Evolutionary conservation across 2,888 invertebrate genomes (phyloP), one percentile per base, ranked within the genome.

Genomic region (Emmelina monodactyla): DNA sequence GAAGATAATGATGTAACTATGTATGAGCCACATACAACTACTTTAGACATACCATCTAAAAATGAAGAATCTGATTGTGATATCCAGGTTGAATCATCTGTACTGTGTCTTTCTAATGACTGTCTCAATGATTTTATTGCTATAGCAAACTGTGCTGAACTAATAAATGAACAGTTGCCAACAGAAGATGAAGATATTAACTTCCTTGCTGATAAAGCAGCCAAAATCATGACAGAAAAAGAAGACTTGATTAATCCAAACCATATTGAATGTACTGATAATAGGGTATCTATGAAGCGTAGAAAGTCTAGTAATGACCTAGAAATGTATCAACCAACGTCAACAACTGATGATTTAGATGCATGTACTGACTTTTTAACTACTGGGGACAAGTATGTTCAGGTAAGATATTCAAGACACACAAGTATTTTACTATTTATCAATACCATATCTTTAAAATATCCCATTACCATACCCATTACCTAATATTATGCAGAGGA

Each of bases 11-110:
- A 80, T 40, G 57, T 80, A 0, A 80, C 79, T 0, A 79, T 80
- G 80, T 81, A 80, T 2, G 81, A 81, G 44, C 61, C 76, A 0
- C 76, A 76, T 22, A 75, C 78, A n/a, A 75, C 76, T 0, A 75
- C 75, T 0, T 64, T 62, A 0, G 78, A 78, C 34, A 62, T 70
- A 22, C 66, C 72, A 0, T 49, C 59, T 2, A 76, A 76, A 44
- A 65, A 59, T 4, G 75, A 76, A 1, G 80, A 81, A 41, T 78
- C 78, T 0, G 80, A 81, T 35, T 73, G 70, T 0, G 81, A 80
- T 32, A 62, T 46, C 0, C 70, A 71, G 1, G 64, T 76, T 0
- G 79, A 78, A 35, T 71, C 73, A 0, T 62, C 79, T 0, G 73
- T 72, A 32, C 40, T 79, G 0, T 79, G 79, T 53, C 58, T 80